phyloP scores from a whole-genome alignment of 2,888 invertebrate genomes.

The Leptinotarsa haldemani region DNA sequence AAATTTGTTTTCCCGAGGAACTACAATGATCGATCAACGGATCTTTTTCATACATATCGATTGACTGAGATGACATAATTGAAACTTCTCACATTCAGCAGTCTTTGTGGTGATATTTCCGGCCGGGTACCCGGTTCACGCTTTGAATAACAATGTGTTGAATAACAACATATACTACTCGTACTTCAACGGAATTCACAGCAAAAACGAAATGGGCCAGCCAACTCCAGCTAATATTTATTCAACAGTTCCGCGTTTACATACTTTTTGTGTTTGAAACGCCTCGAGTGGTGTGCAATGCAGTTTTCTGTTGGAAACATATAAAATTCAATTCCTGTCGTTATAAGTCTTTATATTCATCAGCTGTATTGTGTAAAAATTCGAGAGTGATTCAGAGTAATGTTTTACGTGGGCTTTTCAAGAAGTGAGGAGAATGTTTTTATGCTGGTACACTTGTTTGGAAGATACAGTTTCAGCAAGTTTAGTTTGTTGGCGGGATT shows the following conservation, averaged over 20 bases:
- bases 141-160: conserved; percentile 5
- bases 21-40: no score
- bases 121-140: not conserved
- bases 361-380: not conserved
- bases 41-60: no score
- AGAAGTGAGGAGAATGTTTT: no score
- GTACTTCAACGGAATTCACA: not conserved
- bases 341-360: not conserved
- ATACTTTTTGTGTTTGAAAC: not conserved
- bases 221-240: not conserved
- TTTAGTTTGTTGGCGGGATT: no score
- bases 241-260: not conserved
- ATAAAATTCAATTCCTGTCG: not conserved
- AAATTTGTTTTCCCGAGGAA: no score
- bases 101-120: not conserved
- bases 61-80: not conserved
- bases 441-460: no score
- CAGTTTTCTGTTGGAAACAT: not conserved
- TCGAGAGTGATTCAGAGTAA: not conserved
- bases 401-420: not conserved
- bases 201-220: not conserved
- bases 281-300: not conserved
- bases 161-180: not conserved
- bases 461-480: no score
- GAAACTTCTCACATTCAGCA: not conserved